Evolutionary conservation across 2,113 vertebrate genomes (phyloP), one percentile per base, ranked within the genome.

Genomic region (Macaca mulatta): DNA sequence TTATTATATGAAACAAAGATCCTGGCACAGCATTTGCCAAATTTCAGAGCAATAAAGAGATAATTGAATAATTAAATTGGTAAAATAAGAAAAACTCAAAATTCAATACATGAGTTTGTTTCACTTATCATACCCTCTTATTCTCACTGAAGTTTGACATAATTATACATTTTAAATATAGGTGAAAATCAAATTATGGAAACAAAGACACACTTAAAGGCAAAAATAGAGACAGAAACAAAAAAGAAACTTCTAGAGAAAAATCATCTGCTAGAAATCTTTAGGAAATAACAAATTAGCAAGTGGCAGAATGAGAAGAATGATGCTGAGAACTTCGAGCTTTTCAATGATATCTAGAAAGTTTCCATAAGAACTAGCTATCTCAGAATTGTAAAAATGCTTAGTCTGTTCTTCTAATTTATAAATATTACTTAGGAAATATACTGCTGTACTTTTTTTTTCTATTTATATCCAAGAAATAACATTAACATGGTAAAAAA

Each of bases 391-490:
- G 13, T 35, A 43, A 45, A 85, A 85, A 86, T 77, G 35, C 13
- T 82, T 90, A 94, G 69, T 90, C 43, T 77, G 6, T 78, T 77
- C 9, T 35, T 85, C 48, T 35, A 89, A 38, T 50, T 6, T 64
- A 32, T 91, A 83, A 50, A 89, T 80, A 90, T 43, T 85, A 45
- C 59, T 85, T 86, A 59, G 25, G 9, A 89, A 87, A 96, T 89
- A 48, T 81, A 48, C 48, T 35, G 8, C 40, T 80, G 74, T 90
- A 5, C 11, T n/a, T 50, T 50, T 50, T 50, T 43, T 88, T 70
- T 82, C 17, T 74, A 67, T 81, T 87, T 90, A 91, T 72, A 61
- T 83, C 72, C 94, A 59, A 88, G 82, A 94, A 94, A 40, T 72
- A 92, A 79, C 61, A 69, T 67, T 27, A 45, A 50, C 35, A 38